Base-by-base conservation (phyloP, 2,797 vertebrate species). In the Coregonus ussuriensis region DNA sequence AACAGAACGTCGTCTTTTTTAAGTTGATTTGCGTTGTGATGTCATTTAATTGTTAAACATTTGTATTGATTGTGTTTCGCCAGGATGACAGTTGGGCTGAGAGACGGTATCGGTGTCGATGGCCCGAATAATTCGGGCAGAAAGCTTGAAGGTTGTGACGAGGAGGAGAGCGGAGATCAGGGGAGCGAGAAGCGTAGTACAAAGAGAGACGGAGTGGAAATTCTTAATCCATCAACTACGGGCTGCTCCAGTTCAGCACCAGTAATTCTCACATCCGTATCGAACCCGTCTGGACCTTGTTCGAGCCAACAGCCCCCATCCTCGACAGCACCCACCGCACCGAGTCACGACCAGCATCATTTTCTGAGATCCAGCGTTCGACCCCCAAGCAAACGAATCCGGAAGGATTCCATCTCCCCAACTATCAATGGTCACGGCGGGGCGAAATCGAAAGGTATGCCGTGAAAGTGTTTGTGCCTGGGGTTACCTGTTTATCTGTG, bases 331-430 rank as follows among this genome's bases (percentile, higher is more conserved):
- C 84, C 95, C 75, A 84, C 89, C 56, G 91, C 93, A 63, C 96
- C 95, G 86, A 95, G 93, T 90, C 96, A 96, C 87, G 98, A 99
- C 93, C 98, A 99, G 93, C 98, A 98, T 95, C 98, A 99, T 94
- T 99, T 99, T 93, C 96, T 99, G 79, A 94, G 98, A 89, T 99
- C 98, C 79, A 99, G 98, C 79, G 98, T 99, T 88, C 93, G 98
- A 92, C 98, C 98, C 74, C 98, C 98, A 88, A 99, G 96, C 94
- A 99, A 99, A 90, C 95, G 97, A 90, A 94, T 97, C 89, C 96
- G 97, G 95, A 99, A 97, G 93, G 98, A 99, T 93, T 92, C 95
- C 47, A 86, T 94, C 82, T 91, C 95, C 87, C 92, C 96, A 78
- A 88, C 95, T 83, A 93, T 96, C 31, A 95, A 92, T 89, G 95